Conservation (phyloP, 2,888 invertebrate genomes). For the Heliothis peltigera region DNA sequence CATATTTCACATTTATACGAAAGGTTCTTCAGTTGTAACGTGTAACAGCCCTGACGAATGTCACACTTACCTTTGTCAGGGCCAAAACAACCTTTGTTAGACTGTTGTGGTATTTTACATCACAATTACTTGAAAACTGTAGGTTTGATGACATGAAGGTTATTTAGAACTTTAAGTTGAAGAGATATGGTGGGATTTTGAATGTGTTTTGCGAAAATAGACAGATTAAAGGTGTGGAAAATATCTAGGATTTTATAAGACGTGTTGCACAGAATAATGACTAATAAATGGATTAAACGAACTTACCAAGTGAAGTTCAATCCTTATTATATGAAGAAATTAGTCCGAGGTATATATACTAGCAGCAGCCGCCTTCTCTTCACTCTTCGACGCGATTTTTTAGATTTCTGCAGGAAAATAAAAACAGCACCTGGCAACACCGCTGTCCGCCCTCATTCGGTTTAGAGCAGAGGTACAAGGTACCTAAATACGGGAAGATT, state of each 20-base stretch:
- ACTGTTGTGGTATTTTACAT: slow-evolving; percentile 65
- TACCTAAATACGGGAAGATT: too few relatives aligned
- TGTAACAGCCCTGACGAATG: slow-evolving; percentile 67
- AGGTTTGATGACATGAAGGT: not conserved
- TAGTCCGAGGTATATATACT: too few relatives aligned
- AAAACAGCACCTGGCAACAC: too few relatives aligned
- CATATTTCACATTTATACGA: slow-evolving; percentile 21
- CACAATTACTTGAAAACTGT: slow-evolving; percentile 52
- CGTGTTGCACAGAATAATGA: slow-evolving; percentile 5
- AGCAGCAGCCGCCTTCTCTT: too few relatives aligned
- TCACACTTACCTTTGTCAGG: slow-evolving; percentile 59
- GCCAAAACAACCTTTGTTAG: slow-evolving; percentile 51
- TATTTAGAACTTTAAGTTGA: fast-evolving
- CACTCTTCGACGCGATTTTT: too few relatives aligned
- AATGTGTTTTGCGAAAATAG: not conserved
- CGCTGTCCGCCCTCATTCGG: too few relatives aligned
- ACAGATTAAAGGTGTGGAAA: slow-evolving; percentile 2
- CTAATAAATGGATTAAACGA: too few relatives aligned
- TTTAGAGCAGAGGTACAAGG: too few relatives aligned
- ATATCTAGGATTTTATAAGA: slow-evolving; percentile 12
- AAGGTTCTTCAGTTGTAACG: slow-evolving; percentile 55
- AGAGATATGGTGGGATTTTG: slow-evolving; percentile 1
- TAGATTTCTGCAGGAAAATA: too few relatives aligned
- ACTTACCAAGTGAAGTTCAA: too few relatives aligned
- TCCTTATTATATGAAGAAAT: too few relatives aligned